Conservation (phyloP, 2,888 invertebrate species). For the Glyphotaelius pellucidus region DNA sequence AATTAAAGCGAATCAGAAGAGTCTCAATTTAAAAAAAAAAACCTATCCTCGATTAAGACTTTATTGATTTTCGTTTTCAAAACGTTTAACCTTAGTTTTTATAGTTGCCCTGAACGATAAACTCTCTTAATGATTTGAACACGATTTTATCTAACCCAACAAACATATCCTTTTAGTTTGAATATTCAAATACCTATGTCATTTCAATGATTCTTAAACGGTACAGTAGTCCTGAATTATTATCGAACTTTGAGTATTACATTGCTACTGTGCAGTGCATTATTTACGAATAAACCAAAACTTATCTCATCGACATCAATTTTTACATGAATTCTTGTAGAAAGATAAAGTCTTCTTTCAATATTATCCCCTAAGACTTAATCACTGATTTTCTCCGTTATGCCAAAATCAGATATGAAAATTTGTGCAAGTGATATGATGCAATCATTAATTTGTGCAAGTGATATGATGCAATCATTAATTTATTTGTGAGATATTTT, state of each 20-base stretch:
- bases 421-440: not conserved
- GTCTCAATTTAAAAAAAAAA: not conserved
- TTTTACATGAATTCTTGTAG: not conserved
- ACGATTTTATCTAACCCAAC: slow-evolving; percentile 5
- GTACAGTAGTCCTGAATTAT: not conserved
- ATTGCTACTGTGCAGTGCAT: not conserved
- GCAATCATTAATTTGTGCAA: too few relatives aligned
- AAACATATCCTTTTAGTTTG: not conserved
- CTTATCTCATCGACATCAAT: not conserved
- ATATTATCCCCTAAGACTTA: not conserved
- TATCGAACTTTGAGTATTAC: not conserved
- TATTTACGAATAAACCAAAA: not conserved
- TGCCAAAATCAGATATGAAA: not conserved
- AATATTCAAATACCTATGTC: not conserved
- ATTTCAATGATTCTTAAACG: not conserved
- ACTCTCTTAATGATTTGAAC: not conserved
- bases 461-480: not conserved
- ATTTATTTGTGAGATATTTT: too few relatives aligned
- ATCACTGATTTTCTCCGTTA: not conserved
- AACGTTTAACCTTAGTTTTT: slow-evolving; percentile 1
- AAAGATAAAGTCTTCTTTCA: not conserved
- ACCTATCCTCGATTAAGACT: not conserved
- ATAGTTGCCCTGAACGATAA: not conserved
- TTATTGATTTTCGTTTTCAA: not conserved
- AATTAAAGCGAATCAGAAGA: not conserved